Evolutionary conservation across 64 coral and sea anemone species (phyloP), one percentile per base, ranked within the genome.

Genomic region (Astreopora myriophthalma): DNA sequence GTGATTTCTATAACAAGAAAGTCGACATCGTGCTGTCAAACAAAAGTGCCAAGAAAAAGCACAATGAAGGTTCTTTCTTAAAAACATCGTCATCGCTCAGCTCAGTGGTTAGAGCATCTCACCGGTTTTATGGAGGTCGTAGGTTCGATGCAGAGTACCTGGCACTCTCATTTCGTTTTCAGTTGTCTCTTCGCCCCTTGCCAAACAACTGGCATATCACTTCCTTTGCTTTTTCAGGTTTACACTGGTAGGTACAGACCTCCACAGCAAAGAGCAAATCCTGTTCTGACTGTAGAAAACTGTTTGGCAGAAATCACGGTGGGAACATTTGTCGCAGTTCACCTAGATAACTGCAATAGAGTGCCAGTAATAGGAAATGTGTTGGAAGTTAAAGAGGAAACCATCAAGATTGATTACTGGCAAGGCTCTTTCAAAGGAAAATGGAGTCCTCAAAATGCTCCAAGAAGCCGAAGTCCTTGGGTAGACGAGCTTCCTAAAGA

Each of bases 311-410:
- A 33, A 17, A 22, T 58, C 5, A 32, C 20, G 22, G 48, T 27
- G 31, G 57, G 25, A 28, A 28, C 6, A 25, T n/a, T 81, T 52
- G 17, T 37, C 52, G 8, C 36, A n/a, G 33, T 38, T 75, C 30
- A 40, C 74, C 9, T 48, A 62, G n/a, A 40, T 34, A 2, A 61
- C 12, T 63, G 17, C 5, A 34, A 34, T 23, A 84, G 36, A 34
- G 44, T 57, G 22, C 49, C 79, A 3, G 49, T 84, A 3, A 84
- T 83, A 29, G 79, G 79, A 14, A 84, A 61, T 22, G 48, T 84
- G 0, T 26, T 29, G 28, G 79, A 61, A 60, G 58, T 61, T 6
- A 33, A 29, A 23, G 79, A 84, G 2, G 79, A 62, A 1, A 84
- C 1, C 1, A n/a, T 84, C 24, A 27, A 31, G 23, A 61, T 84